Evolutionary conservation across 2,888 invertebrate genomes (phyloP).

Genomic region (Amphipoea lucens): DNA sequence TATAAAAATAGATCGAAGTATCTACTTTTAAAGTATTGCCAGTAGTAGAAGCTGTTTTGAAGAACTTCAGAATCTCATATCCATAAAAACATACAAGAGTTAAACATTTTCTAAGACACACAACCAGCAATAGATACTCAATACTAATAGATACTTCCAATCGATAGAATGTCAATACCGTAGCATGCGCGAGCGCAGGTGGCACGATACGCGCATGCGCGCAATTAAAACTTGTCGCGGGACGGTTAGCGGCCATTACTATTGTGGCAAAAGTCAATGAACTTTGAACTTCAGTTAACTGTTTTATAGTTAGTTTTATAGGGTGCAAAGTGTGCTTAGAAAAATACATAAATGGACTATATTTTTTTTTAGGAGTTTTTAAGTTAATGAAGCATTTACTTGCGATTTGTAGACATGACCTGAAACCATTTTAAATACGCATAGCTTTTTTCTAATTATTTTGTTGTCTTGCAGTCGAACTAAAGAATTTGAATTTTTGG

Average conservation of each 20-base stretch:
- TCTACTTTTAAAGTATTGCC: too few relatives aligned
- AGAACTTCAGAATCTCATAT: too few relatives aligned
- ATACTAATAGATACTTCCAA: slow-evolving; percentile 39
- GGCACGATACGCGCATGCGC: slow-evolving; percentile 61
- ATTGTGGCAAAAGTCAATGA: slow-evolving; percentile 41
- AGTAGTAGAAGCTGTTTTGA: too few relatives aligned
- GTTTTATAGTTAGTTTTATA: slow-evolving; percentile 17
- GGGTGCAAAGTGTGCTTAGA: slow-evolving; percentile 13
- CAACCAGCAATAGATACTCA: slow-evolving; percentile 10
- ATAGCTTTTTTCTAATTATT: background rate
- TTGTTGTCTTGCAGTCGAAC: too few relatives aligned
- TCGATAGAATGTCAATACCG: slow-evolving; percentile 65
- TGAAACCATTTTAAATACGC: too few relatives aligned
- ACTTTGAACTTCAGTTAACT: slow-evolving; percentile 55
- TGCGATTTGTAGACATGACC: background rate
- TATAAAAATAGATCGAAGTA: too few relatives aligned
- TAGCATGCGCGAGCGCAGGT: slow-evolving; percentile 64
- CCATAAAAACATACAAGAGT: background rate
- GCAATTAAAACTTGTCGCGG: slow-evolving; percentile 74
- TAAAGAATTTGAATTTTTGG: too few relatives aligned
- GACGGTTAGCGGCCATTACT: slow-evolving; percentile 59
- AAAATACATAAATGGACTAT: background rate
- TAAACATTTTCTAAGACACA: background rate
- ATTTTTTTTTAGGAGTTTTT: background rate
- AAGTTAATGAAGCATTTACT: background rate